phyloP scores from a whole-genome alignment of 2,888 invertebrate genomes.

The Rhamnusium bicolor region DNA sequence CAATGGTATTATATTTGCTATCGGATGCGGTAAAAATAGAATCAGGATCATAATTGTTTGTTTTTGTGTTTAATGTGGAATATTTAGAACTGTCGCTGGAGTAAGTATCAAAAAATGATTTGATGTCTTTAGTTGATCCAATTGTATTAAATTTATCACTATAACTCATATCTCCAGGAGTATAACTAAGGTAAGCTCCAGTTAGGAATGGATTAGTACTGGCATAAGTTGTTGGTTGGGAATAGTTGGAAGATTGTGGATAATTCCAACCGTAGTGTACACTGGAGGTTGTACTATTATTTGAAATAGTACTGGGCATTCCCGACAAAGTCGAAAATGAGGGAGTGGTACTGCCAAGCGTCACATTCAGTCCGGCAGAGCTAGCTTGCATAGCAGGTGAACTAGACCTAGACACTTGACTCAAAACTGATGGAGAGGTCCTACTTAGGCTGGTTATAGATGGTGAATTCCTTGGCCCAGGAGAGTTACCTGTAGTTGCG shows the following conservation, averaged over 20 bases:
- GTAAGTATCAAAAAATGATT: slow-evolving; percentile 66
- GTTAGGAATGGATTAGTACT: slow-evolving; percentile 77
- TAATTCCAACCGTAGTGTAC: slow-evolving; percentile 50
- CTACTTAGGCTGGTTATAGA: slow-evolving; percentile 67
- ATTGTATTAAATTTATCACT: slow-evolving; percentile 69
- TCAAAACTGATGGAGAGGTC: slow-evolving; percentile 70
- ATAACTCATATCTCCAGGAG: slow-evolving; percentile 59
- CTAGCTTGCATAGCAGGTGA: slow-evolving; percentile 73
- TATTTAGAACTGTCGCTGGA: slow-evolving; percentile 61
- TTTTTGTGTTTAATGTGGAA: slow-evolving; percentile 58
- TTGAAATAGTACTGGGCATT: slow-evolving; percentile 61
- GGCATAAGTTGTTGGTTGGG: slow-evolving; percentile 68
- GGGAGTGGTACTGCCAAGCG: slow-evolving; percentile 72
- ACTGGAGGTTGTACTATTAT: slow-evolving; percentile 46
- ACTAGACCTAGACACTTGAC: slow-evolving; percentile 65
- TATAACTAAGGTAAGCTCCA: slow-evolving; percentile 69
- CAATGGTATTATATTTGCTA: slow-evolving; percentile 64
- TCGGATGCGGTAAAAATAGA: slow-evolving; percentile 56
- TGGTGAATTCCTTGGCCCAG: slow-evolving; percentile 63
- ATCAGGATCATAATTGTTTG: slow-evolving; percentile 55
- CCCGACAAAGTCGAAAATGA: slow-evolving; percentile 66
- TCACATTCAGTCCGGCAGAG: slow-evolving; percentile 77
- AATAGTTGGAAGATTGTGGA: slow-evolving; percentile 47
- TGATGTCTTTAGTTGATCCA: slow-evolving; percentile 63
- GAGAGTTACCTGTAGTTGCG: slow-evolving; percentile 48